Evolutionary conservation across 2,888 invertebrate species (phyloP).

Genomic region (Nephrotoma guestfalica): DNA sequence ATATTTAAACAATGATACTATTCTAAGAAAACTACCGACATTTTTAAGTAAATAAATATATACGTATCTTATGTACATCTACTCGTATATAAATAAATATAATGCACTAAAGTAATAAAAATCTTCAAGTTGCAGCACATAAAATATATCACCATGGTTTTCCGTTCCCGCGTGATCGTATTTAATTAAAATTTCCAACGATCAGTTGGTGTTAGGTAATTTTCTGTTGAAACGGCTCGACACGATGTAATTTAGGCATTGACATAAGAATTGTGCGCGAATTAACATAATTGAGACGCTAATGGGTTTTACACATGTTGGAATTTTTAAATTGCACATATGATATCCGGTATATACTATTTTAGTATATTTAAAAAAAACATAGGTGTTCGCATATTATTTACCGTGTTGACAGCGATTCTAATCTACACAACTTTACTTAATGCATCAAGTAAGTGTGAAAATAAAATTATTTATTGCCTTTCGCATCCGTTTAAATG

Average conservation of each 20-base stretch:
- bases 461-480: not conserved
- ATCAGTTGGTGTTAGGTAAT: not conserved
- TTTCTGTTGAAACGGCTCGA: not conserved
- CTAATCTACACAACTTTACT: not conserved
- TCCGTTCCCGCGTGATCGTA: not conserved
- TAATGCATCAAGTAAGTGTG: not conserved
- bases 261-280: not conserved
- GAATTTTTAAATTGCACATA: not conserved
- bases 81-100: not conserved
- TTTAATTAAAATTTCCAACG: not conserved
- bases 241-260: not conserved
- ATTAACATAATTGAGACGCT: not conserved
- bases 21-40: not conserved
- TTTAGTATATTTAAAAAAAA: not conserved
- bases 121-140: not conserved
- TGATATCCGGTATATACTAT: not conserved
- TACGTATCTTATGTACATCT: not conserved
- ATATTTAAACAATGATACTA: not conserved
- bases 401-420: not conserved
- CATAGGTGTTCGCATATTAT: not conserved
- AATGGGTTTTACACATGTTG: not conserved
- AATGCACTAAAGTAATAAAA: not conserved
- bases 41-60: not conserved
- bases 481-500: not conserved
- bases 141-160: not conserved